These are phyloP conservation scores for Chaetodon trifasciatus DNA, from an alignment of 2,797 vertebrate species.

Conservation along the genomic window DNA sequence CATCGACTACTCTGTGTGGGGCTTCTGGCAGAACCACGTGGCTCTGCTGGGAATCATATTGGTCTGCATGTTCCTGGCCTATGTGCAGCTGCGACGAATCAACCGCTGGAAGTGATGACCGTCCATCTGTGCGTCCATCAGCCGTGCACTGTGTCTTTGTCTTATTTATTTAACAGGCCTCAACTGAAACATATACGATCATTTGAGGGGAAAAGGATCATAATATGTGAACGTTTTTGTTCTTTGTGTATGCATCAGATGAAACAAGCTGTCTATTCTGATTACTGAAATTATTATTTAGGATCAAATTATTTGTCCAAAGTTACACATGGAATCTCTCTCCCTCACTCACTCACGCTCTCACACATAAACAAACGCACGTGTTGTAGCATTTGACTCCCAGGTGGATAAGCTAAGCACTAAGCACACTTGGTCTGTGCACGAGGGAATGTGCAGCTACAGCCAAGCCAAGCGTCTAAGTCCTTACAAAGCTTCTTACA, in stretches of 20 bases:
- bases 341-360: constrained; percentile 12
- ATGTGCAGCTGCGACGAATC: constrained; percentile 85
- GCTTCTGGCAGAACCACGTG: constrained; percentile 88
- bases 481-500: constrained; percentile 72
- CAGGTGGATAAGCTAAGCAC: constrained; percentile 63
- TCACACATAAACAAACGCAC: constrained; percentile 52
- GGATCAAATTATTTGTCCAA: background rate
- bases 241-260: background rate
- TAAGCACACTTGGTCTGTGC: constrained; percentile 54
- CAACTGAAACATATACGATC: constrained; percentile 6
- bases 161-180: constrained; percentile 48
- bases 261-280: background rate
- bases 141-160: background rate
- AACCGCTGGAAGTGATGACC: constrained; percentile 87
- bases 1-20: constrained; percentile 87
- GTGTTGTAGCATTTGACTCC: constrained; percentile 67
- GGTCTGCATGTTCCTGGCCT: constrained; percentile 82
- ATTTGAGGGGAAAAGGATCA: background rate
- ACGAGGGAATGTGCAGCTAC: constrained; percentile 48
- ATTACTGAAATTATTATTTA: constrained; percentile 1
- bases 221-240: background rate
- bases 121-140: constrained; percentile 11
- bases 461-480: constrained; percentile 38
- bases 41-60: constrained; percentile 84
- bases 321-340: constrained; percentile 11